Evolutionary conservation across 2,113 vertebrate species (phyloP).

Genomic region (Hiodon tergisus): DNA sequence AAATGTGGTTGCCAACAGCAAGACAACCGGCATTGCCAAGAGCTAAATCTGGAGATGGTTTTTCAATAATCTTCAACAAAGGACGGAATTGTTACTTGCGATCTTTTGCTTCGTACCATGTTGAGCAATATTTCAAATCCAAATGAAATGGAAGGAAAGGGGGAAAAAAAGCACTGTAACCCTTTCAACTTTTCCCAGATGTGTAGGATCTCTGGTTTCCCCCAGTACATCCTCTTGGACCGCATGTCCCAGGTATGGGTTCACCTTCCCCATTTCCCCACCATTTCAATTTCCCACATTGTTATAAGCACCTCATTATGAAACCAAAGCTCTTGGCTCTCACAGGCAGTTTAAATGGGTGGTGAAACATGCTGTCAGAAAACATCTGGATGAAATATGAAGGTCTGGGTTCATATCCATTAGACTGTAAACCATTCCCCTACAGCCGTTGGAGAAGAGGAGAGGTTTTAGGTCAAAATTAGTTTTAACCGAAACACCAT

Average conservation of each 20-base stretch:
- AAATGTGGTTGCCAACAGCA: constrained; percentile 16
- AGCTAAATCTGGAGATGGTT: constrained; percentile 30
- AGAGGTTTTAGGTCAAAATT: constrained; percentile 3
- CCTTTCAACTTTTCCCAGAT: constrained; percentile 6
- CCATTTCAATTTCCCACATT: constrained; percentile 14
- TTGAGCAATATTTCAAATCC: constrained; percentile 17
- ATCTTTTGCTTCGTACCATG: constrained; percentile 13
- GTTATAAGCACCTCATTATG: constrained; percentile 12
- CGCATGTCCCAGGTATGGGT: not conserved
- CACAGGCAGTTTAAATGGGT: constrained; percentile 14
- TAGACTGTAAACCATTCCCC: constrained; percentile 1
- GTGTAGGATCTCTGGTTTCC: constrained; percentile 5
- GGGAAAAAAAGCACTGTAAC: not conserved
- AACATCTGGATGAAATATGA: constrained; percentile 25
- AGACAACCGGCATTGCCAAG: constrained; percentile 20
- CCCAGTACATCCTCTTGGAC: not conserved
- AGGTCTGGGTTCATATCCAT: constrained; percentile 18
- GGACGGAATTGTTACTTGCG: constrained; percentile 13
- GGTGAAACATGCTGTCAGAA: constrained; percentile 23
- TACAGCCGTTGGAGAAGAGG: not conserved
- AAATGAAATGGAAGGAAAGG: constrained; percentile 9
- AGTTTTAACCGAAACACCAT: constrained; percentile 5
- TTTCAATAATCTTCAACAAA: constrained; percentile 28
- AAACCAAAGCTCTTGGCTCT: constrained; percentile 16
- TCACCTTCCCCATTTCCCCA: not conserved